Evolutionary conservation across 2,113 vertebrate species (phyloP).

Genomic region (Otocyon megalotis): DNA sequence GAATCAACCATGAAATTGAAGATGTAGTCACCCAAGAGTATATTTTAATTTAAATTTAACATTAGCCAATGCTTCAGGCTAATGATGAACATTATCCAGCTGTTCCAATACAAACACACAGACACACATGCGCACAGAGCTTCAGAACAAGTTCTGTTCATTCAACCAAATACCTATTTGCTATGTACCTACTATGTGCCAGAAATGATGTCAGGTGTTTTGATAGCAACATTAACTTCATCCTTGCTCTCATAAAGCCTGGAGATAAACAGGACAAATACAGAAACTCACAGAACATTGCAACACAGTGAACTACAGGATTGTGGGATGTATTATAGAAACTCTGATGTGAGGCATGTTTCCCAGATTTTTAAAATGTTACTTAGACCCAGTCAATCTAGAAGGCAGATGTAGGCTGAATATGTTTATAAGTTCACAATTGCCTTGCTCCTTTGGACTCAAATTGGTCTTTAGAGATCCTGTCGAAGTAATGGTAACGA

Average conservation of each 20-base stretch:
- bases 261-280: not conserved
- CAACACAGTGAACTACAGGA: not conserved
- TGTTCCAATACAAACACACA: not conserved
- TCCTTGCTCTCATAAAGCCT: not conserved
- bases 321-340: not conserved
- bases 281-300: not conserved
- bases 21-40: slow-evolving; percentile 70
- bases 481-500: not conserved
- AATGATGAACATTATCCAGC: slow-evolving; percentile 62
- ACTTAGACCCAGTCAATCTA: not conserved
- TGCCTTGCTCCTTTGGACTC: not conserved
- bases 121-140: not conserved
- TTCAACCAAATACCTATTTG: not conserved
- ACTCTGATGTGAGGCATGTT: not conserved
- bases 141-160: slow-evolving; percentile 23
- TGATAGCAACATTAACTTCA: not conserved
- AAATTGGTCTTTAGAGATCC: not conserved
- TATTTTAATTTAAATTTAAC: slow-evolving; percentile 81
- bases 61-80: slow-evolving; percentile 68
- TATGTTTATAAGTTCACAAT: not conserved
- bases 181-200: slow-evolving; percentile 1
- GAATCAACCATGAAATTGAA: slow-evolving; percentile 80
- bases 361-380: not conserved
- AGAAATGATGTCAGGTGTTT: not conserved
- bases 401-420: not conserved